Base-by-base conservation (phyloP, 2,113 vertebrate genomes). In the Sisor rabdophorus region DNA sequence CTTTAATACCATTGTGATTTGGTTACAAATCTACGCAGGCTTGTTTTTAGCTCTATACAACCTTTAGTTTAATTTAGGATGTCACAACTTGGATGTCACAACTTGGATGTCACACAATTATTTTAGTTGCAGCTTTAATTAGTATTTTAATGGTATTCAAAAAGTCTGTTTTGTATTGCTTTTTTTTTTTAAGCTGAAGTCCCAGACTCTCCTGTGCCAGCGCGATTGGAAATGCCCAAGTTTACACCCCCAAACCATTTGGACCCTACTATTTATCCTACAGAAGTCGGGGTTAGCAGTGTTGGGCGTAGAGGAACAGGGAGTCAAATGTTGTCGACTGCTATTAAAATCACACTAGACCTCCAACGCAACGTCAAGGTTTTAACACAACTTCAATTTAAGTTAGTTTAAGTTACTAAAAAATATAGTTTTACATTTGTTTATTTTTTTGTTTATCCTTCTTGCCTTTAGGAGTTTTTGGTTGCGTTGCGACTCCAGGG, bases 281-380 rank as follows among this genome's bases (percentile, higher is more conserved):
- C 95, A 1, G 95, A 95, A 81, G 90, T 91, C 78, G 94, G 95
- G 7, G 88, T 94, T 81, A 89, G 90, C 60, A 91, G 91, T 26
- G 88, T 90, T 0, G 84, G 90, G 19, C 86, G 85, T 60, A 91
- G 90, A 81, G 92, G 93, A 58, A 84, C 80, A 1, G 86, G 83
- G 13, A 78, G 72, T 13, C 91, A 93, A 79, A 96, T 96, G 95
- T 88, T 97, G 76, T 95, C 94, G 1, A 89, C 93, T 0, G 94
- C 95, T 2, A 94, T 97, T 76, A 93, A 93, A 82, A 92, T 95
- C 87, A 94, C 94, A 3, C 87, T 96, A 84, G 94, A 97, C 82
- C 90, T 91, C 22, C 86, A 93, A 56, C 95, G 89, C 79, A 94
- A 93, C 0, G 89, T 96, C 56, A 97, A 97, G 92, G 95, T 95